Percentiles rank a stretch among this genome's conserved stretches.
Evolutionary conservation across 2,888 invertebrate genomes (phyloP).

Genomic region (Caenorhabditis parvicauda): DNA sequence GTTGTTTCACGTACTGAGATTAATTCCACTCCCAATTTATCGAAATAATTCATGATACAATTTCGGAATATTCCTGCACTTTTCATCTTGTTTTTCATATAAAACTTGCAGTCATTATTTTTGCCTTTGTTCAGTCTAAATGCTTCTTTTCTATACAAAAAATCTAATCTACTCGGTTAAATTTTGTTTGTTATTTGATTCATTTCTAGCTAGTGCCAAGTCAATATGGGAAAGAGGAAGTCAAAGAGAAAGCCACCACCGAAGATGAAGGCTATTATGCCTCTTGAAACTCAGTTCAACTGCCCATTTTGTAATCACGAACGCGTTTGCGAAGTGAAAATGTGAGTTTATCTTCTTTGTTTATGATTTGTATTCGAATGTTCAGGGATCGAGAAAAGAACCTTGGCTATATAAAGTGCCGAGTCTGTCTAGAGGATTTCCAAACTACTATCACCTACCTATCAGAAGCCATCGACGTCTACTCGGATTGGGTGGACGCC

Average conservation of each 20-base stretch:
- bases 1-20: too few relatives aligned
- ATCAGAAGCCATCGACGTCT: constrained; percentile 95
- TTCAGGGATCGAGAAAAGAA: constrained; percentile 88
- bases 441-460: constrained; percentile 90
- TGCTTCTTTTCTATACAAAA: too few relatives aligned
- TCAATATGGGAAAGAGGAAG: constrained; percentile 86
- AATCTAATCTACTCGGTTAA: too few relatives aligned
- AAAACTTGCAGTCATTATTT: too few relatives aligned
- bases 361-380: constrained; percentile 1
- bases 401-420: constrained; percentile 88
- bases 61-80: too few relatives aligned
- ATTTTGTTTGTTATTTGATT: too few relatives aligned
- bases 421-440: constrained; percentile 83
- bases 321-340: constrained; percentile 97
- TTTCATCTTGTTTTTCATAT: too few relatives aligned
- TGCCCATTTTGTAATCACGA: constrained; percentile 99
- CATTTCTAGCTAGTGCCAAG: background rate
- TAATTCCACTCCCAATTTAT: too few relatives aligned
- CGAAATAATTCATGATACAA: too few relatives aligned
- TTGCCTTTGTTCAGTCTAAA: too few relatives aligned
- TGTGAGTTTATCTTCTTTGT: constrained; percentile 70
- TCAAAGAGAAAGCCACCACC: constrained; percentile 93
- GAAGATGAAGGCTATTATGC: constrained; percentile 85
- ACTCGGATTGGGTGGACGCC: constrained; percentile 99
- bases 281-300: constrained; percentile 91